Percentiles rank a stretch among this genome's conserved stretches.
Conservation (phyloP, 2,797 vertebrate species). For the Muscicapa comitata region DNA sequence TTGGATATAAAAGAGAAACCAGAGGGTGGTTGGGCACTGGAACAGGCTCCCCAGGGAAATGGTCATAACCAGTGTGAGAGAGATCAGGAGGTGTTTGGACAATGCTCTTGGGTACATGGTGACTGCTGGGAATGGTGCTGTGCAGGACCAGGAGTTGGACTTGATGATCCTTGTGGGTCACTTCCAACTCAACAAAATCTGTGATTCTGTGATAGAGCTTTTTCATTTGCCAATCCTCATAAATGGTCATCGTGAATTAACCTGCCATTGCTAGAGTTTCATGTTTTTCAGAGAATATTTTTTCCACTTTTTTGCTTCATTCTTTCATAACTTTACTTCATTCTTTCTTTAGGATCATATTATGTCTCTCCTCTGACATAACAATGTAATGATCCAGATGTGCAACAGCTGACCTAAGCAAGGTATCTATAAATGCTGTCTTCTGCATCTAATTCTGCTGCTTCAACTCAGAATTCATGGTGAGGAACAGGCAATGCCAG, state of each 20-base stretch:
- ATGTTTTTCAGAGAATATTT: background rate
- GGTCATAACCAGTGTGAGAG: background rate
- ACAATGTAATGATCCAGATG: fast-evolving
- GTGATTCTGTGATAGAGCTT: background rate
- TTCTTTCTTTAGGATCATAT: background rate
- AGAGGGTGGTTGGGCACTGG: background rate
- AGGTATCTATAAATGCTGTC: background rate
- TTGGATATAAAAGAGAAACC: background rate
- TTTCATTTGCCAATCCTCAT: background rate
- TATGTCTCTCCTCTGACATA: background rate
- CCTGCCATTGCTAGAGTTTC: background rate
- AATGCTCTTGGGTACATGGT: background rate
- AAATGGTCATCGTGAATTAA: background rate
- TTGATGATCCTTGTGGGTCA: background rate
- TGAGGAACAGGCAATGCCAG: background rate
- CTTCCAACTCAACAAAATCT: background rate
- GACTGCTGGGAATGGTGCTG: background rate
- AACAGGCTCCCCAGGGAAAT: background rate
- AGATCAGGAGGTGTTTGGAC: background rate
- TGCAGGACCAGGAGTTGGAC: too few species aligned
- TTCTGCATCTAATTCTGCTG: background rate
- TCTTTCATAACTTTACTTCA: background rate
- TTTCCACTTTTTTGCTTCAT: background rate
- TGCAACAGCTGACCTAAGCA: background rate
- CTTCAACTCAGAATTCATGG: background rate